phyloP scores from a whole-genome alignment of 2,888 invertebrate genomes.

The Cheiracanthium punctorium region DNA sequence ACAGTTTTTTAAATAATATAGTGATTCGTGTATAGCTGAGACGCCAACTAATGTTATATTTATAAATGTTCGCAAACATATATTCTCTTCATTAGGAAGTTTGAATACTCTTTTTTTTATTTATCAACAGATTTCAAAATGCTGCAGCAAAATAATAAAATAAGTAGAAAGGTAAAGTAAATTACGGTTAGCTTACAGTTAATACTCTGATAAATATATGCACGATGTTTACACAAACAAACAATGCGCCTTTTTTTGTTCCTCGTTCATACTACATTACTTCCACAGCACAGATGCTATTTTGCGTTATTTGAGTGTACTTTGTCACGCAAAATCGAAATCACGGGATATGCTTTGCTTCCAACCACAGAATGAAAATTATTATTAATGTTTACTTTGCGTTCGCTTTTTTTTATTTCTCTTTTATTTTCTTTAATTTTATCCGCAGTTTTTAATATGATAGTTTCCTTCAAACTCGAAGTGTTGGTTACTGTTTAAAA shows the following conservation, averaged over 20 bases:
- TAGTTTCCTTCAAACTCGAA: not conserved
- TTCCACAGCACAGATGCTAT: constrained; percentile 17
- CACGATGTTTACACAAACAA: constrained; percentile 51
- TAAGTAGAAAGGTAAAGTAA: not conserved
- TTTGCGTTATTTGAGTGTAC: constrained; percentile 31
- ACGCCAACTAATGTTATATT: not conserved
- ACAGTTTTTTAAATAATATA: no score
- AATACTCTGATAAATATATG: constrained; percentile 33
- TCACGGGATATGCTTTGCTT: constrained; percentile 48
- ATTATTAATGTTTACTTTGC: constrained; percentile 61
- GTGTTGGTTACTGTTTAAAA: not conserved
- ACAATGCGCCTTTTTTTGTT: constrained; percentile 4
- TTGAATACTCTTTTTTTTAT: no score
- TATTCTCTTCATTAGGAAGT: no score
- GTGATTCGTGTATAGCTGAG: no score
- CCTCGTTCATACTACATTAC: constrained; percentile 22
- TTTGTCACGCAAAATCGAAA: constrained; percentile 55
- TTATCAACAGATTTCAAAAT: no score
- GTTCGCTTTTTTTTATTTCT: constrained; percentile 21
- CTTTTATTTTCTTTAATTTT: not conserved
- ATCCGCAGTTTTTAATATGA: no score
- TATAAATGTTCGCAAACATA: no score
- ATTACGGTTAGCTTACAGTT: constrained; percentile 21
- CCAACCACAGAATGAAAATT: constrained; percentile 31
- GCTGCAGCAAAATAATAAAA: constrained; percentile 15